Evolutionary conservation across 2,888 invertebrate genomes (phyloP).

Genomic region (Synanthedon vespiformis): DNA sequence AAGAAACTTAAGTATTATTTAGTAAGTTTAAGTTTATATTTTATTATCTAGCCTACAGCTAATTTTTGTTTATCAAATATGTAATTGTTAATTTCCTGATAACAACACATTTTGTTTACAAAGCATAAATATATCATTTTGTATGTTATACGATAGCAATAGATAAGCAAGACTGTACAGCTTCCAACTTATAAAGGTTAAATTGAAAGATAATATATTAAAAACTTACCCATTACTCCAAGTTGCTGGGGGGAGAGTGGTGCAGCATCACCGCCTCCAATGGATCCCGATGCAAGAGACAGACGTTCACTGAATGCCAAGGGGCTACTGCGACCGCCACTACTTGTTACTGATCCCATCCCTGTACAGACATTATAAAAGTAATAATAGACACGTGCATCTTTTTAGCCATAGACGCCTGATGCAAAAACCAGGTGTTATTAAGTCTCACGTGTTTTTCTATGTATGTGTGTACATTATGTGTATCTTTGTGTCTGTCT

Average conservation of each 20-base stretch:
- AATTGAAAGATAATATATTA: background rate
- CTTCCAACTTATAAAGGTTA: background rate
- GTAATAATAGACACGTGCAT: background rate
- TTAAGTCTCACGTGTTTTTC: background rate
- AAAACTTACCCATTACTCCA: conserved; percentile 87
- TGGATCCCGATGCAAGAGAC: conserved; percentile 77
- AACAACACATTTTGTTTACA: no score
- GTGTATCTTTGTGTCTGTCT: no score
- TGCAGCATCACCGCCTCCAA: conserved; percentile 72
- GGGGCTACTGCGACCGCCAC: conserved; percentile 74
- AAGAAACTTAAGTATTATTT: no score
- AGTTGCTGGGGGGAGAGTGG: conserved; percentile 87
- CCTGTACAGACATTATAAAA: conserved; percentile 29
- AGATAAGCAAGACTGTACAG: background rate
- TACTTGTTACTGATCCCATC: conserved; percentile 76
- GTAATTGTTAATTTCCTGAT: background rate
- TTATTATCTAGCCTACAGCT: no score
- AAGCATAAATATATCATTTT: no score
- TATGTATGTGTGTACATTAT: background rate
- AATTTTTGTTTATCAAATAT: no score
- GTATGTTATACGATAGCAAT: background rate
- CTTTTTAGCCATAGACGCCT: no score
- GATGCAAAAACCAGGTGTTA: background rate
- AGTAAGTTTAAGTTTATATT: no score
- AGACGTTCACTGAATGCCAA: conserved; percentile 74